phyloP scores from a whole-genome alignment of 2,113 vertebrate species.

The Gnathonemus longibarbis region DNA sequence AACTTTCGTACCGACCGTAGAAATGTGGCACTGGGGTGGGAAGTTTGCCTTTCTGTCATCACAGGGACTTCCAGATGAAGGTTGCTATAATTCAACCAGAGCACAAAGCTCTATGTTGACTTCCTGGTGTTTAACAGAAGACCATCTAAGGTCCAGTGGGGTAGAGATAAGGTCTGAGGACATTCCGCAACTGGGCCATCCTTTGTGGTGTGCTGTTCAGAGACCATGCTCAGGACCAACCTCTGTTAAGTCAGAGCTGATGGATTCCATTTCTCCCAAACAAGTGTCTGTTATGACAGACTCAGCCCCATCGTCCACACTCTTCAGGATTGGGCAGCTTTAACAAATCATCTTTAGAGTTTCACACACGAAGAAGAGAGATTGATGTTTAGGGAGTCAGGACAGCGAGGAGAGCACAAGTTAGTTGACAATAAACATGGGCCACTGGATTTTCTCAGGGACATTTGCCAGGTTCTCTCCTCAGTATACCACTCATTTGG shows the following conservation, averaged over 20 bases:
- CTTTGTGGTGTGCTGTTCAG: slow-evolving; percentile 16
- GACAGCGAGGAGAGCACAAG: background rate
- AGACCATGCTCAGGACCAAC: background rate
- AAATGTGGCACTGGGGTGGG: slow-evolving; percentile 46
- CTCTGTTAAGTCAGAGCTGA: background rate
- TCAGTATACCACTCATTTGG: background rate
- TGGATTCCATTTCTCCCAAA: background rate
- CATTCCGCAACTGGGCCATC: background rate
- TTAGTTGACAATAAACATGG: background rate
- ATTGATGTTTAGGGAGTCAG: background rate
- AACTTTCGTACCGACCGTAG: slow-evolving; percentile 38
- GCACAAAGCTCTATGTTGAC: background rate
- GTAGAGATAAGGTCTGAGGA: slow-evolving; percentile 27
- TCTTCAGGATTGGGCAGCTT: background rate
- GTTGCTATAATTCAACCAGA: background rate
- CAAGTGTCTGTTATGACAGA: background rate
- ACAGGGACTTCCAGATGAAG: background rate
- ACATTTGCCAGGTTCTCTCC: background rate
- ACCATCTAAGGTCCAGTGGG: slow-evolving; percentile 35
- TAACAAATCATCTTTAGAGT: background rate
- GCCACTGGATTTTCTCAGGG: background rate
- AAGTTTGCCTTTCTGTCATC: slow-evolving; percentile 17
- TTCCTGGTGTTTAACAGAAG: slow-evolving; percentile 31
- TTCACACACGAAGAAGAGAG: background rate
- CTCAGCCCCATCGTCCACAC: background rate